Evolutionary conservation across 2,113 vertebrate species (phyloP), one percentile per base, ranked within the genome.

Genomic region (Asarcornis scutulata): DNA sequence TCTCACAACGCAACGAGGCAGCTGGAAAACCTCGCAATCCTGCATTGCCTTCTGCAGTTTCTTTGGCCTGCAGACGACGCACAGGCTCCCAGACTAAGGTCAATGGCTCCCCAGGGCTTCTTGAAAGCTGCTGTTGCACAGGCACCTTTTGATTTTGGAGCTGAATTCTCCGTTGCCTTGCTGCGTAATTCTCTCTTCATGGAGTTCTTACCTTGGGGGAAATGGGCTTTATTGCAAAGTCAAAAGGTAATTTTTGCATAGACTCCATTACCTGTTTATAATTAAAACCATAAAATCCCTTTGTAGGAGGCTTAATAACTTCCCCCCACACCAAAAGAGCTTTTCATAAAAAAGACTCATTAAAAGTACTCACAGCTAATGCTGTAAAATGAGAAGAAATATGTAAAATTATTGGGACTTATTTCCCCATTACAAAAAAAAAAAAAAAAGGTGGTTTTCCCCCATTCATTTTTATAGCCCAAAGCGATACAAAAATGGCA

Each of bases 211-310:
- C 63, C 79, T 93, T 90, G 77, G 68, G 96, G 92, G 36, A 88
- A 80, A 94, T 22, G 34, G 81, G 67, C 93, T 95, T 96, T 95
- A 96, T 76, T 93, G 83, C 86, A 74, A 88, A 97, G 91, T 95
- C 79, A 95, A 95, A 97, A 97, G 91, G 93, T 89, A 97, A 85
- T 86, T 96, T 97, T 97, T 96, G 87, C 88, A 94, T 64, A 81
- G 93, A 86, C 81, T 95, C 86, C 74, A 88, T 96, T 97, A 96
- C 92, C 94, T 97, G 79, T 96, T 97, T 97, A 93, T 97, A 97
- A 98, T 98, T 97, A 97, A 98, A 97, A 96, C 94, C 66, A 62
- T 97, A 97, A 97, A 97, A 81, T 96, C 79, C 91, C 83, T 93
- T 91, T 91, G 76, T 86, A 95, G 92, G 72, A 93, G 78, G 83